Evolutionary conservation across 2,797 vertebrate species (phyloP).

Genomic region (Trematomus bernacchii): DNA sequence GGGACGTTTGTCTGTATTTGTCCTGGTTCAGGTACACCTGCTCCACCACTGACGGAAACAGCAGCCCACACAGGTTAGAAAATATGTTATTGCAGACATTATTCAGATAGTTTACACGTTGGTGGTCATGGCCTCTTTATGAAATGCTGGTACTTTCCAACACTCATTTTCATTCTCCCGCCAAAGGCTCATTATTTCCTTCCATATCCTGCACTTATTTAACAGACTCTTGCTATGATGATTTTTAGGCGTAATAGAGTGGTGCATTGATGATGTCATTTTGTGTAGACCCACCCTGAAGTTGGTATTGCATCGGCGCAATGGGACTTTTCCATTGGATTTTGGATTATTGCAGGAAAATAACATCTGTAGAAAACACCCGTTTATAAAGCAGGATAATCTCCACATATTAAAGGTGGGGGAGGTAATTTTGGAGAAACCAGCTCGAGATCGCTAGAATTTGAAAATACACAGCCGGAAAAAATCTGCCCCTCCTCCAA

Average conservation of each 20-base stretch:
- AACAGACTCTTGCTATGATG: slow-evolving; percentile 15
- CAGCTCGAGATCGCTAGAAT: too few relatives aligned
- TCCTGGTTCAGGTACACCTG: slow-evolving; percentile 59
- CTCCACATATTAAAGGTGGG: too few relatives aligned
- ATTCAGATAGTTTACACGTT: slow-evolving; percentile 46
- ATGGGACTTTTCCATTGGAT: too few relatives aligned
- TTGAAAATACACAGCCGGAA: too few relatives aligned
- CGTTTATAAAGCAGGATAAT: too few relatives aligned
- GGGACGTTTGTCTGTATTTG: slow-evolving; percentile 38
- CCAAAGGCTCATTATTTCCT: slow-evolving; percentile 42
- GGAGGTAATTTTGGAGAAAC: too few relatives aligned
- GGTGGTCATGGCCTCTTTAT: slow-evolving; percentile 41
- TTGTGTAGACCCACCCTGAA: too few relatives aligned
- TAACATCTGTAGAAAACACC: too few relatives aligned
- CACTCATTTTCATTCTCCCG: slow-evolving; percentile 3
- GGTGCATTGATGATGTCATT: too few relatives aligned
- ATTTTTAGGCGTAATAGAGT: not conserved
- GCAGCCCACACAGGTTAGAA: slow-evolving; percentile 39
- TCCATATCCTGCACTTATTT: slow-evolving; percentile 5
- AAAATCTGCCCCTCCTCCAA: too few relatives aligned
- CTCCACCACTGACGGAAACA: slow-evolving; percentile 37
- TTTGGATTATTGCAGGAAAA: too few relatives aligned
- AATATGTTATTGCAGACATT: slow-evolving; percentile 63
- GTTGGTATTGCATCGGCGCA: too few relatives aligned
- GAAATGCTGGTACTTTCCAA: slow-evolving; percentile 31